Evolutionary conservation across 2,888 invertebrate species (phyloP).

Genomic region (Melinopterus prodromus): DNA sequence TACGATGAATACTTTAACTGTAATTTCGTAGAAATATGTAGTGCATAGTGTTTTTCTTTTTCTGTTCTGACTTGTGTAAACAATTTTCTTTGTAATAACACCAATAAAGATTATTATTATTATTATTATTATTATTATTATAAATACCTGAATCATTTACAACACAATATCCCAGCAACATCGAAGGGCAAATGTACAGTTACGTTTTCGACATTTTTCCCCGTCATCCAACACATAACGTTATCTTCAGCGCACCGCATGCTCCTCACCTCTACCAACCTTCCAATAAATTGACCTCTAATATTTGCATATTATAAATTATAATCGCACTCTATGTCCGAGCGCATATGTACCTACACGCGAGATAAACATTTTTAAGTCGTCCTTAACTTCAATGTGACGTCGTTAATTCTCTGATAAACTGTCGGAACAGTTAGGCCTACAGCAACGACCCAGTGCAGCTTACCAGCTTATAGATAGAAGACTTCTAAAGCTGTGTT

Average conservation of each 20-base stretch:
- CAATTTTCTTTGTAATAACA: too few relatives aligned
- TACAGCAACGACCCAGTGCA: neutral
- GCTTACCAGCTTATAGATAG: neutral
- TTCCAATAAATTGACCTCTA: neutral
- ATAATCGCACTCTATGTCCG: neutral
- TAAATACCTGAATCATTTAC: neutral
- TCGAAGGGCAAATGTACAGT: neutral
- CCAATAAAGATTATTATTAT: too few relatives aligned
- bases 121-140: too few relatives aligned
- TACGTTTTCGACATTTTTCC: neutral
- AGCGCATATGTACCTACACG: neutral
- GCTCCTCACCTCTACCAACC: neutral
- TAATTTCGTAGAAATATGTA: too few relatives aligned
- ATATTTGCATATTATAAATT: neutral
- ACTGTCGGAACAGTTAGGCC: neutral
- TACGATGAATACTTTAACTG: too few relatives aligned
- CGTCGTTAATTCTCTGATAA: neutral
- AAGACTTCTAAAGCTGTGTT: neutral
- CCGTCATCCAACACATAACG: neutral
- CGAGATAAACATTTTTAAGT: neutral
- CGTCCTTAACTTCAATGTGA: neutral
- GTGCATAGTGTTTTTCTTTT: too few relatives aligned
- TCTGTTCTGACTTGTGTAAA: too few relatives aligned
- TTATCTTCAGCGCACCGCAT: neutral
- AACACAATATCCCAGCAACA: neutral